Conservation (phyloP, 2,797 vertebrate species). For the Brachyrhaphis roseni region DNA sequence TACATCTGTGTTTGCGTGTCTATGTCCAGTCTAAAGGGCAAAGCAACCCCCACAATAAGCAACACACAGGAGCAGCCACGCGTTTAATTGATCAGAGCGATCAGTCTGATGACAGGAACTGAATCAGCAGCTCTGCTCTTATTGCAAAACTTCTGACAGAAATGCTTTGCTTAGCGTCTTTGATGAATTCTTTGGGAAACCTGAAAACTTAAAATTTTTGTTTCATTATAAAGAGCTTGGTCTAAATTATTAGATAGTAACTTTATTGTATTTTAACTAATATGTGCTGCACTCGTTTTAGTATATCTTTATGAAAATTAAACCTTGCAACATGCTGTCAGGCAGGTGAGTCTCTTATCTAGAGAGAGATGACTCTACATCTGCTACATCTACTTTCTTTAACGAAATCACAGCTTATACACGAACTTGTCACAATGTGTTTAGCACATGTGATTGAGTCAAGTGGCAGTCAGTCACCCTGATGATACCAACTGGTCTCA, state of each 20-base stretch:
- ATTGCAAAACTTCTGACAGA: background rate
- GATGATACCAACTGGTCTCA: too few species aligned
- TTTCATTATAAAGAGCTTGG: background rate
- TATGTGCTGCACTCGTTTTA: background rate
- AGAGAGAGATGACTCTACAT: too few species aligned
- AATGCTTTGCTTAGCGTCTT: background rate
- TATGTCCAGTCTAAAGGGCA: constrained; percentile 5
- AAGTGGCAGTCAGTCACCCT: too few species aligned
- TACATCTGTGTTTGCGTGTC: constrained; percentile 7
- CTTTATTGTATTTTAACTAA: background rate
- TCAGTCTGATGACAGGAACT: constrained; percentile 8
- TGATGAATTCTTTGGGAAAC: background rate
- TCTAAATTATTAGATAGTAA: background rate
- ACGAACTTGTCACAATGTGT: too few species aligned
- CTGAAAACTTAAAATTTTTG: background rate
- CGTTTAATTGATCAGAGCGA: background rate
- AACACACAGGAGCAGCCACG: background rate
- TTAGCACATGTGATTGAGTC: too few species aligned
- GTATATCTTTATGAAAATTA: background rate
- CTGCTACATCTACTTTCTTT: background rate
- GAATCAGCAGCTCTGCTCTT: background rate
- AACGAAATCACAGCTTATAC: background rate
- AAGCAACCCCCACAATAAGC: background rate
- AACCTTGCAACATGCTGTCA: too few species aligned
- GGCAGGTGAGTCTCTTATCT: too few species aligned